phyloP scores from a whole-genome alignment of 2,888 invertebrate species.

The Boloria selene region DNA sequence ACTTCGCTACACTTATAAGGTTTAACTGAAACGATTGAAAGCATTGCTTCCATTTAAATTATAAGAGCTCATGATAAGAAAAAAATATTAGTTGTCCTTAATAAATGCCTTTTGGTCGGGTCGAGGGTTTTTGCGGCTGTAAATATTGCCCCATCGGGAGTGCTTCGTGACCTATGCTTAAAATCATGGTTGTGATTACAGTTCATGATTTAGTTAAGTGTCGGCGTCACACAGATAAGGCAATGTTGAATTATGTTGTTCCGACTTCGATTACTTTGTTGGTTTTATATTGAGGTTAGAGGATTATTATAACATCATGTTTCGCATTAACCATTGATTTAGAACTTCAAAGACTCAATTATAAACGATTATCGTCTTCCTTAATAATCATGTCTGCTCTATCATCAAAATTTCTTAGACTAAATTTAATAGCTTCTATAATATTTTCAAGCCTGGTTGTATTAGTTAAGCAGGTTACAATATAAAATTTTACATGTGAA shows the following conservation, averaged over 20 bases:
- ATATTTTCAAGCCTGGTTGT: too few species aligned
- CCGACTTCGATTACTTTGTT: constrained; percentile 71
- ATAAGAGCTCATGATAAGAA: constrained; percentile 57
- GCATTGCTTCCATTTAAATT: constrained; percentile 1
- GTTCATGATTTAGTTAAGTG: constrained; percentile 65
- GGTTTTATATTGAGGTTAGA: constrained; percentile 67
- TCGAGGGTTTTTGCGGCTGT: constrained; percentile 64
- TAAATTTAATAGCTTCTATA: too few species aligned
- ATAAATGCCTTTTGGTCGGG: constrained; percentile 56
- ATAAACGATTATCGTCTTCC: constrained; percentile 40
- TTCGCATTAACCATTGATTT: constrained; percentile 75
- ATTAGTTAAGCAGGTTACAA: too few species aligned
- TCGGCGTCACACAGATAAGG: constrained; percentile 65
- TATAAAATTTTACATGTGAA: too few species aligned
- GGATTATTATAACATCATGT: constrained; percentile 78
- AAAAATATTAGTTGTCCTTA: constrained; percentile 54
- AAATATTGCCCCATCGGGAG: constrained; percentile 66
- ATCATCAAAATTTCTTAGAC: too few species aligned
- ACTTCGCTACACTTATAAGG: not conserved
- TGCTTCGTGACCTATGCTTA: constrained; percentile 75
- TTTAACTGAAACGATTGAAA: constrained; percentile 5
- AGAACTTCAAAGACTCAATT: constrained; percentile 74
- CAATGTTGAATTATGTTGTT: constrained; percentile 71
- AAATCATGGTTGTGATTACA: constrained; percentile 74
- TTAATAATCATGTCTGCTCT: too few species aligned